Evolutionary conservation across 2,113 vertebrate species (phyloP), one percentile per base, ranked within the genome.

Genomic region (Campylorhamphus procurvoides): DNA sequence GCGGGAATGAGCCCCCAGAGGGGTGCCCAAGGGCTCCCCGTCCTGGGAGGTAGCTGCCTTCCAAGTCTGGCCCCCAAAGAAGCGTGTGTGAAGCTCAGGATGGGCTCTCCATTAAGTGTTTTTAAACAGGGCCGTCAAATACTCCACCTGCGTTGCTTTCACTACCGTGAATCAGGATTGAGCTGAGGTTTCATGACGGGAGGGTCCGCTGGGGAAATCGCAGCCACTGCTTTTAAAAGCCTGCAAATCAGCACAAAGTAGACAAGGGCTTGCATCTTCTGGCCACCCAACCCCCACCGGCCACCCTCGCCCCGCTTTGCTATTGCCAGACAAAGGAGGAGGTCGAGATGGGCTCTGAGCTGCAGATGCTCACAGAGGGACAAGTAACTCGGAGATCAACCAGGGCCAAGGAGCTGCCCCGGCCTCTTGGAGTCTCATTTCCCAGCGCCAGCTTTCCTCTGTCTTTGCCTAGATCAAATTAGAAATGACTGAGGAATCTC

Each of bases 291-390:
- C 62, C 44, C n/a, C 66, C 40, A 28, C 27, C 5, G 13, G 12
- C 75, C 81, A 33, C 71, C 44, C 13, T 35, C 55, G 4, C 68
- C 78, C 22, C 25, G 7, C 62, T 66, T 59, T 35, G 39, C 81
- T 83, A 27, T 12, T 64, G 71, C 55, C 58, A 93, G 72, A 92
- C 92, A 86, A 94, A 93, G 78, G 67, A 92, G 46, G 25, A 67
- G 58, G 53, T 85, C 66, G 67, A 56, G 33, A 67, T 50, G 49
- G 66, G 58, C 40, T 93, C 79, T 94, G 84, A 4, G 17, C 71
- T 83, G 85, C 95, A 91, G 88, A 93, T 92, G 90, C 85, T 94
- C 90, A 33, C 49, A 49, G 88, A 66, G 46, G 68, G 53, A 76
- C 88, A 46, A 67, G 75, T 37, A 86, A 95, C 80, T 64, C 33